Base-by-base conservation (phyloP, 2,113 vertebrate species). In the Sander vitreus region DNA sequence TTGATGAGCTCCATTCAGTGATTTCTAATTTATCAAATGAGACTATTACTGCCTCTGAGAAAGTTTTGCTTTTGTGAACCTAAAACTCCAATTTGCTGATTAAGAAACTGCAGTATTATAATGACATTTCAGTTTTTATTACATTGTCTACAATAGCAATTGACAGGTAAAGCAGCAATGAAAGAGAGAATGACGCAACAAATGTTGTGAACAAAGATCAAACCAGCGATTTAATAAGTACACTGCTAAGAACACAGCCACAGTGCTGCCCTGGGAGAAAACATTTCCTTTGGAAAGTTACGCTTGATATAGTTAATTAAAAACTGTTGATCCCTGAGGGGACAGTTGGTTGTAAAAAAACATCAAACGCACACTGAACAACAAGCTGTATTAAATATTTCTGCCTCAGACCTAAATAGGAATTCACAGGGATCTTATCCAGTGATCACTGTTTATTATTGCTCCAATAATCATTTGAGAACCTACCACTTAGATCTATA, bases 311-410 rank as follows among this genome's bases (percentile, higher is more conserved):
- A 81, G 72, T 87, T 90, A 80, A 90, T 93, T 92, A 92, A 89
- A 89, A 83, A 76, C 50, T 88, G 78, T 85, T 86, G 73, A 92
- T 88, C 84, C 88, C 82, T 57, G 75, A 85, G 80, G 89, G 74
- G 65, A 76, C 65, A 71, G 27, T n/a, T 75, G 55, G 80, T 76
- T 60, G 51, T 83, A 62, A 85, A 82, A 88, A 19, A 72, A n/a
- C 45, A 71, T 76, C 19, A 73, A 75, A 73, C 69, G 65, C 45
- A 39, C 25, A 48, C 59, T 60, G 18, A 83, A 78, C 33, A 80
- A 78, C 54, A 53, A 21, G n/a, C 50, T 45, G 36, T 80, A 66
- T 83, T 54, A 76, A 73, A 85, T 62, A 62, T 68, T 76, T 65
- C 3, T 76, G 63, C 58, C 45, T 66, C 25, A 75, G 43, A 78